phyloP scores from a whole-genome alignment of 1,140 invertebrate species.

The Aethina tumida region DNA sequence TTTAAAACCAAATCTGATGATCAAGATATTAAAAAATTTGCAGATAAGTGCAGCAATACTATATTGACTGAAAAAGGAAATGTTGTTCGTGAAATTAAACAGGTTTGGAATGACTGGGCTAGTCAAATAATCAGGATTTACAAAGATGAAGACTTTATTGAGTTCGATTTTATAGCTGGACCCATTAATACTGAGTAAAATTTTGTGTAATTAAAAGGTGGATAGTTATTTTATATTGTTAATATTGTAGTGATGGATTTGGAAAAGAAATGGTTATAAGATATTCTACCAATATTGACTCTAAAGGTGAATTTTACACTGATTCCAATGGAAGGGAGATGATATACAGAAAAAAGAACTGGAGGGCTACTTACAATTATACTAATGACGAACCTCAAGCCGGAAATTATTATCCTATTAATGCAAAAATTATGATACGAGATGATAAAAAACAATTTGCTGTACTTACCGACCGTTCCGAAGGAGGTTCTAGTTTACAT shows the following conservation, averaged over 20 bases:
- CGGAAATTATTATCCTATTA: conserved; percentile 90
- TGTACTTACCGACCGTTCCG: conserved; percentile 72
- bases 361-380: conserved; percentile 59
- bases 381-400: conserved; percentile 57
- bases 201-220: no score
- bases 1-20: conserved; percentile 63
- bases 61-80: no score
- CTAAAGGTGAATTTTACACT: conserved; percentile 70
- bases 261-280: conserved; percentile 76
- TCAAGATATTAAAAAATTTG: conserved; percentile 24
- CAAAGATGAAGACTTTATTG: conserved; percentile 37
- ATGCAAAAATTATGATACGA: conserved; percentile 63
- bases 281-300: conserved; percentile 55
- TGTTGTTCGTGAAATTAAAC: conserved; percentile 58
- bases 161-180: conserved; percentile 65
- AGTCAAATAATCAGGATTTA: conserved; percentile 53
- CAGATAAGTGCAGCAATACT: conserved; percentile 7
- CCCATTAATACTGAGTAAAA: conserved; percentile 61
- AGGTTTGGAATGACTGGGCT: conserved; percentile 49
- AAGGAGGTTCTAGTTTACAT: conserved; percentile 71
- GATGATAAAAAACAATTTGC: conserved; percentile 46
- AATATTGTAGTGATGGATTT: conserved; percentile 47
- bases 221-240: not conserved
- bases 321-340: conserved; percentile 91
- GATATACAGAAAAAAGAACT: conserved; percentile 60